phyloP scores from a whole-genome alignment of 2,888 invertebrate species.

The Pyralis farinalis region DNA sequence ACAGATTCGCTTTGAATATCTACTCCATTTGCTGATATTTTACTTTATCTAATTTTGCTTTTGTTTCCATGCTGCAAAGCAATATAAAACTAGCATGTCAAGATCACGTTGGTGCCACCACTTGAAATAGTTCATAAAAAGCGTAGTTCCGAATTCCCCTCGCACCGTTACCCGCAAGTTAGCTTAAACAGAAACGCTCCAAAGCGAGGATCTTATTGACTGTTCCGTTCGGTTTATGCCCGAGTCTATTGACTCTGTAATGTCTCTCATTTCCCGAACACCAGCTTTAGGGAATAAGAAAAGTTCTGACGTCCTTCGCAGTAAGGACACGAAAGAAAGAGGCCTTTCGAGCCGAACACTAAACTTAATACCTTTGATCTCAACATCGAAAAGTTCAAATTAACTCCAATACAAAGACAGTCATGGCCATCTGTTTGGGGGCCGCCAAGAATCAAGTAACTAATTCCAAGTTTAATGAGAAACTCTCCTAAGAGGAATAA shows the following conservation, averaged over 20 bases:
- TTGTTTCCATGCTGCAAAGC: conserved; percentile 20
- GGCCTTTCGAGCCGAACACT: conserved; percentile 56
- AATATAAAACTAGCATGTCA: conserved; percentile 29
- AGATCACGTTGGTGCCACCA: conserved; percentile 44
- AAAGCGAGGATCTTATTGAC: conserved; percentile 65
- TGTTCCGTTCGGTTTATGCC: conserved; percentile 59
- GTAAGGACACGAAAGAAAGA: conserved; percentile 62
- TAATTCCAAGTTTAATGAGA: conserved; percentile 73
- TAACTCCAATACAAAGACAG: conserved; percentile 66
- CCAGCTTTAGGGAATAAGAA: conserved; percentile 70
- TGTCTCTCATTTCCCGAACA: conserved; percentile 75
- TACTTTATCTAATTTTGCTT: conserved; percentile 15
- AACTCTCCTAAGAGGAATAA: conserved; percentile 59
- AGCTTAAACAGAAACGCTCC: conserved; percentile 56
- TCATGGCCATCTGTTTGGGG: conserved; percentile 61
- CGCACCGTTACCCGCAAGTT: conserved; percentile 53
- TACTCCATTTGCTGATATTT: conserved; percentile 19
- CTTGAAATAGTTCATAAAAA: conserved; percentile 36
- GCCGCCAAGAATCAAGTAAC: conserved; percentile 48
- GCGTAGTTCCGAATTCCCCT: conserved; percentile 44
- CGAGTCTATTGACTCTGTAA: conserved; percentile 73
- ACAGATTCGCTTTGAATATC: conserved; percentile 51
- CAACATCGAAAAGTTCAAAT: conserved; percentile 63
- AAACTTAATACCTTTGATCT: conserved; percentile 75
- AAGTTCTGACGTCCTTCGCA: conserved; percentile 53